Conservation (phyloP, 1,140 invertebrate genomes). For the Delia radicum region DNA sequence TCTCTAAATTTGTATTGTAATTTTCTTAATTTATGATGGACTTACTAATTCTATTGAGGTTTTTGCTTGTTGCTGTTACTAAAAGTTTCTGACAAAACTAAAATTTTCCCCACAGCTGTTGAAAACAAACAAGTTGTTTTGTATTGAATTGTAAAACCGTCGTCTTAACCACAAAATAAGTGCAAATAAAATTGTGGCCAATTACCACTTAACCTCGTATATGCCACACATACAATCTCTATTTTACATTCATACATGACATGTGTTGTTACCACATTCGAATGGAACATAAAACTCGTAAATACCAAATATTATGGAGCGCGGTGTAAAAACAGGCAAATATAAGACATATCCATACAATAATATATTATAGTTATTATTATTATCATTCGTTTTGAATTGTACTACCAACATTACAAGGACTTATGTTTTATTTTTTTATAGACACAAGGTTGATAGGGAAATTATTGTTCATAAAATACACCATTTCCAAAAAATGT, state of each 20-base stretch:
- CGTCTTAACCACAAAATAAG: conserved; percentile 17
- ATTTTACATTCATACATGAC: background rate
- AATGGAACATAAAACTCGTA: background rate
- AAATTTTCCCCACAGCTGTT: background rate
- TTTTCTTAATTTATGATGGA: too few species aligned
- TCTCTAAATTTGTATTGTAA: too few species aligned
- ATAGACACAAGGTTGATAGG: too few species aligned
- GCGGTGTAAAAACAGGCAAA: background rate
- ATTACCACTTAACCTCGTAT: conserved; percentile 21
- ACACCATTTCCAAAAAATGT: too few species aligned
- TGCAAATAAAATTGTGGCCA: conserved; percentile 23
- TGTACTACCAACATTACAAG: background rate
- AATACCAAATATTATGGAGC: background rate
- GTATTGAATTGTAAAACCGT: conserved; percentile 18
- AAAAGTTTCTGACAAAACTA: too few species aligned
- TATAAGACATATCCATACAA: background rate
- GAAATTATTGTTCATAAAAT: too few species aligned
- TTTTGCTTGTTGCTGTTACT: too few species aligned
- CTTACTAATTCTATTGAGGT: too few species aligned
- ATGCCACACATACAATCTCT: background rate
- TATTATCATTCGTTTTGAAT: too few species aligned
- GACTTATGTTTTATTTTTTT: too few species aligned
- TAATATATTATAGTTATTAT: too few species aligned
- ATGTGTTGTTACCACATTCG: background rate
- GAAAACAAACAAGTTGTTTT: background rate